These are phyloP conservation scores for Equus quagga DNA, from an alignment of 2,113 vertebrate species.

Conservation along the genomic window DNA sequence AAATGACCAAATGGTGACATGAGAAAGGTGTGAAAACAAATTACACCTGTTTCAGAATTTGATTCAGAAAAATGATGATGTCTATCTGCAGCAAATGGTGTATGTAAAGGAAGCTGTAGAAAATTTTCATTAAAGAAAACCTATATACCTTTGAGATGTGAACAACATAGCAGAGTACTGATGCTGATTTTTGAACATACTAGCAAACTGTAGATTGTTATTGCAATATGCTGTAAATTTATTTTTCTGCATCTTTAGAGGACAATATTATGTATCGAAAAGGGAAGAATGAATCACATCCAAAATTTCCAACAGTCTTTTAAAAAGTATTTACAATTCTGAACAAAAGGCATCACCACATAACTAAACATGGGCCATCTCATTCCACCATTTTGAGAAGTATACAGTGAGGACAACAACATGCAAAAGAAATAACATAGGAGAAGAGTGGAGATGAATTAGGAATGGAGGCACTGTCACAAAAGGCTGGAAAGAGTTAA, in stretches of 20 bases:
- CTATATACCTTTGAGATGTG: not conserved
- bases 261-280: not conserved
- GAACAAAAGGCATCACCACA: not conserved
- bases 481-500: not conserved
- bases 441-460: not conserved
- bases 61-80: not conserved
- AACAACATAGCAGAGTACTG: not conserved
- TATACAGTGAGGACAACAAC: not conserved
- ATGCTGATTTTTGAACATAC: not conserved
- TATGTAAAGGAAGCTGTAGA: not conserved
- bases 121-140: not conserved
- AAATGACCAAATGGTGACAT: not conserved
- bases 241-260: not conserved
- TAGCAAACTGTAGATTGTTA: not conserved
- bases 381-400: not conserved
- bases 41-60: not conserved
- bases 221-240: not conserved
- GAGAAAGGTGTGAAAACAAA: not conserved
- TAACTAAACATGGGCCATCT: not conserved
- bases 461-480: not conserved
- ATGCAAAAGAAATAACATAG: not conserved
- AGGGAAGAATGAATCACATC: not conserved
- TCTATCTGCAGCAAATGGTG: accelerated
- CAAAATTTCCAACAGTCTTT: not conserved
- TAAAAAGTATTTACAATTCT: not conserved